Evolutionary conservation across 2,797 vertebrate species (phyloP).

Genomic region (Hypotaenidia philippensis): DNA sequence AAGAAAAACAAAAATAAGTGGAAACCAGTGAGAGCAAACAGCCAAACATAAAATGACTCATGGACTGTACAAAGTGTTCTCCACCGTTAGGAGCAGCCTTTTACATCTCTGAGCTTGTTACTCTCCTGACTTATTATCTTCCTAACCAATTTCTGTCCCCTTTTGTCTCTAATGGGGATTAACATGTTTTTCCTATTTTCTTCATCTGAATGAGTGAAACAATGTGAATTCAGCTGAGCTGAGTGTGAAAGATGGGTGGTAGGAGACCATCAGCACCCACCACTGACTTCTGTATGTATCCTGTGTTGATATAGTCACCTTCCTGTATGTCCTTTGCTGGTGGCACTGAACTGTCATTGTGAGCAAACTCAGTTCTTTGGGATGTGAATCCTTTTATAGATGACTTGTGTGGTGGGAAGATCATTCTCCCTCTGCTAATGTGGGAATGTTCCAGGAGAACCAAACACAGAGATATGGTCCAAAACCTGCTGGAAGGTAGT

Average conservation of each 20-base stretch:
- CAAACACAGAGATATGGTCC: not conserved
- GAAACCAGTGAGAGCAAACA: not conserved
- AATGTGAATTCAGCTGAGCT: not conserved
- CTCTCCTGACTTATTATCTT: not conserved
- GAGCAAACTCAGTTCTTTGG: not conserved
- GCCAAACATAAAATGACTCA: not conserved
- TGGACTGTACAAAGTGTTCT: not conserved
- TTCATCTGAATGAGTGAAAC: not conserved
- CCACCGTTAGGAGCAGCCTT: not conserved
- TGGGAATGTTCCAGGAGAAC: not conserved
- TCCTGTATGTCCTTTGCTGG: not conserved
- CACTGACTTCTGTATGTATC: not conserved
- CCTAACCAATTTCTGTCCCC: not conserved
- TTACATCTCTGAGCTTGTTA: not conserved
- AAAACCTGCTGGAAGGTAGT: not conserved
- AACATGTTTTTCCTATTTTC: not conserved
- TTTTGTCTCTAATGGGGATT: not conserved
- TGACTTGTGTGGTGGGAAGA: not conserved
- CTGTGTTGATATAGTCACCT: not conserved
- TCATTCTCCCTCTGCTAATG: not conserved
- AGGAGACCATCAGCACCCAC: not conserved
- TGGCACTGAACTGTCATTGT: not conserved
- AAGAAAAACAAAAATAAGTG: not conserved
- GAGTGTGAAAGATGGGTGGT: not conserved
- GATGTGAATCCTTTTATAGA: not conserved